Base-by-base conservation (phyloP, 2,888 invertebrate genomes). In the Eilema caniola region DNA sequence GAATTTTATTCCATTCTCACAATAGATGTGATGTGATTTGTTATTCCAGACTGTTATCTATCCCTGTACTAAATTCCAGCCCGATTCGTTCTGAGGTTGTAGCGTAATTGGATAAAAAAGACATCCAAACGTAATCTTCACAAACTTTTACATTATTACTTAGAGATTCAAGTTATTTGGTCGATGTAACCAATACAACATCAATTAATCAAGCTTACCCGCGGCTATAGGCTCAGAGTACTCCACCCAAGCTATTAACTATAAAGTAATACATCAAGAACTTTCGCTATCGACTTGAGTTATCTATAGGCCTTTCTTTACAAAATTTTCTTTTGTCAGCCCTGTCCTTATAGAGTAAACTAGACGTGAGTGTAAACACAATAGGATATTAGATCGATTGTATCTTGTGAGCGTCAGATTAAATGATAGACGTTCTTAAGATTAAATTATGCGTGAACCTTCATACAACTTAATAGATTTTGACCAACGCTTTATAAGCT, bases 231-330 rank as follows among this genome's bases (percentile, higher is more conserved):
- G 33, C 33, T 37, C 37, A 37, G 11, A 24, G 37, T 16, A 14
- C 37, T 47, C 31, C 53, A n/a, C 53, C 53, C 53, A 53, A n/a
- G 53, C n/a, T 53, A 53, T 53, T 53, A 61, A 61, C 61, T 23
- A 61, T 53, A 47, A 67, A 61, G 28, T n/a, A 60, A 61, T 61
- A 41, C 47, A 67, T 28, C 60, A 47, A 60, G 37, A 66, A 53
- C 37, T 28, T 60, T 67, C 28, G 28, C 41, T 47, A 53, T 57
- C 37, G 59, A 20, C 24, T 59, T 20, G 23, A 24, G n/a, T 8
- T 16, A 23, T 66, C 33, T 23, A 25, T 14, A 24, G 16, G 37
- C 24, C 24, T 24, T 62, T 33, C 24, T 10, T 62, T 37, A 37
- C 23, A 23, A 33, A 37, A 37, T 62, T 62, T 41, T 62, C 62